phyloP scores from a whole-genome alignment of 2,113 vertebrate species.

The Pantherophis guttatus region DNA sequence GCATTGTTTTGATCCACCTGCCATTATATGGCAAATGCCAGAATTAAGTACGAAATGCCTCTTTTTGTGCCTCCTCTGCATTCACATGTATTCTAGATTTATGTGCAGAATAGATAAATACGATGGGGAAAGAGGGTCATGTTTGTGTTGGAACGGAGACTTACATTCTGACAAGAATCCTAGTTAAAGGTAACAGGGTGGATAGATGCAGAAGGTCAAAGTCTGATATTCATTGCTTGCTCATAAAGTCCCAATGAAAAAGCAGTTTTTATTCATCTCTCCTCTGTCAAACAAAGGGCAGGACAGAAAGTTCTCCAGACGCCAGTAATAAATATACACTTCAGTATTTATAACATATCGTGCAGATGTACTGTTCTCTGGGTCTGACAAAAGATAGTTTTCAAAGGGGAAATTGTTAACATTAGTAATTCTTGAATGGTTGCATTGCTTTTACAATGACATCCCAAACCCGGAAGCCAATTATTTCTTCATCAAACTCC shows the following conservation, averaged over 20 bases:
- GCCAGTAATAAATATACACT: background rate
- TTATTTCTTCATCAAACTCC: background rate
- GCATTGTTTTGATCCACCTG: background rate
- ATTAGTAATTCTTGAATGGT: background rate
- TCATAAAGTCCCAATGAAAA: background rate
- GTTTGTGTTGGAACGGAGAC: background rate
- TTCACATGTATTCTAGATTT: background rate
- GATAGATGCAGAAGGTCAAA: background rate
- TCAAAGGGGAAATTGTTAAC: background rate
- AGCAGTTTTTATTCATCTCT: background rate
- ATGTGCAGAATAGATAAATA: background rate
- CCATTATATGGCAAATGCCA: background rate
- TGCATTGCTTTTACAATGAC: background rate
- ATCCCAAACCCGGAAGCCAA: background rate
- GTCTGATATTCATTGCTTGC: background rate
- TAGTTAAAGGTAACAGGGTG: background rate
- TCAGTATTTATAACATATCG: background rate
- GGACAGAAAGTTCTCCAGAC: background rate
- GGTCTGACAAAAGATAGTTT: background rate
- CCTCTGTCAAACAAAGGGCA: background rate
- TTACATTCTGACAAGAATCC: background rate
- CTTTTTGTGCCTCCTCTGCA: background rate
- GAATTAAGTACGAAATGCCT: background rate
- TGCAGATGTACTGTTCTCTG: background rate
- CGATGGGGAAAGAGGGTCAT: background rate